Conservation (phyloP, 2,113 vertebrate genomes). For the Spea bombifrons region DNA sequence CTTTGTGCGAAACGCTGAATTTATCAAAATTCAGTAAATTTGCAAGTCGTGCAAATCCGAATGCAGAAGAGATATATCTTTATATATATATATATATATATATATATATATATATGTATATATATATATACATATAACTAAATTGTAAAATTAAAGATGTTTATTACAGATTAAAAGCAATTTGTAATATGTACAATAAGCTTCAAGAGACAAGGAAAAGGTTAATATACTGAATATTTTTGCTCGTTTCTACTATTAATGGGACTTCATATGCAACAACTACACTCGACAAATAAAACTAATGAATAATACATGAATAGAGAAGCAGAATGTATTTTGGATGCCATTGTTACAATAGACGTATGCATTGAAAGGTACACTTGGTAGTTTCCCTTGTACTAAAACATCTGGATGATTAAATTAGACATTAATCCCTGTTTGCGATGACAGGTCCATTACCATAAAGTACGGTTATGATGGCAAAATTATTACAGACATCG, state of each 20-base stretch:
- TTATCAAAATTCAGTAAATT: too few relatives aligned
- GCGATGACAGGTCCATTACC: slow-evolving; percentile 46
- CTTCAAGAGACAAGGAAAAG: too few relatives aligned
- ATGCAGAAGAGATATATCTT: too few relatives aligned
- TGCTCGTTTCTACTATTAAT: not conserved
- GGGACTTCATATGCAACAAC: slow-evolving; percentile 9
- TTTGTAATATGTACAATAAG: too few relatives aligned
- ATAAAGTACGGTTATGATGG: slow-evolving; percentile 59
- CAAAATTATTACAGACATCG: slow-evolving; percentile 48
- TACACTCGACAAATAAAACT: slow-evolving; percentile 8
- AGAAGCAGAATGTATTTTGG: slow-evolving; percentile 3
- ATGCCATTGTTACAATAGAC: not conserved
- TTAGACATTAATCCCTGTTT: slow-evolving; percentile 7
- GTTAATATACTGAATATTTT: not conserved
- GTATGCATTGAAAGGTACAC: not conserved
- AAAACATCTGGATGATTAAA: slow-evolving; percentile 55
- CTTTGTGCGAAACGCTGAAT: too few relatives aligned
- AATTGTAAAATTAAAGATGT: too few relatives aligned
- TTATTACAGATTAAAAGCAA: too few relatives aligned
- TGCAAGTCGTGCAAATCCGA: too few relatives aligned
- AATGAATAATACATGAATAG: slow-evolving; percentile 9
- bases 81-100: too few relatives aligned
- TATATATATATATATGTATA: too few relatives aligned
- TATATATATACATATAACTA: too few relatives aligned
- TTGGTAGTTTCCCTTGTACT: slow-evolving; percentile 13